A percentile compares a stretch with the other conserved stretches of the same genome.
These are phyloP conservation scores for Drosophila mimica DNA, from an alignment of 2,888 invertebrate species.

Conservation along the genomic window DNA sequence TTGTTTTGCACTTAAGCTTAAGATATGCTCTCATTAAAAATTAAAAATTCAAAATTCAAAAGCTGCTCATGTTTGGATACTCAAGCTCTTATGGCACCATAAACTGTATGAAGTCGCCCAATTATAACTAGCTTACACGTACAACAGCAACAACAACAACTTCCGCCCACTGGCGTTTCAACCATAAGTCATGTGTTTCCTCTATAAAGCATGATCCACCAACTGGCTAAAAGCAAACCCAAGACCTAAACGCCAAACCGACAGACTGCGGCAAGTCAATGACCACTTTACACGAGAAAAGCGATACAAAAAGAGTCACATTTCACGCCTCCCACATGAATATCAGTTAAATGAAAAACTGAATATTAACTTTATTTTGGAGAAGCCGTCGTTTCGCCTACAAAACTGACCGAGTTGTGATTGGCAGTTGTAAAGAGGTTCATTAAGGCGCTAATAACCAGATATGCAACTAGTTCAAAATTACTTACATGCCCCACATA, in stretches of 20 bases:
- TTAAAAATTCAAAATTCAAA: slow-evolving; percentile 2
- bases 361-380: slow-evolving; percentile 41
- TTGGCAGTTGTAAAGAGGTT: slow-evolving; percentile 71
- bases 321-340: slow-evolving; percentile 70
- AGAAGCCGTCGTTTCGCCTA: slow-evolving; percentile 16
- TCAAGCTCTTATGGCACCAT: not conserved
- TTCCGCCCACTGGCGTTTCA: slow-evolving; percentile 25
- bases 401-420: slow-evolving; percentile 42
- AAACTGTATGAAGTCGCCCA: slow-evolving; percentile 7
- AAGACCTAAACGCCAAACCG: slow-evolving; percentile 15
- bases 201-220: slow-evolving; percentile 43
- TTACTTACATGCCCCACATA: slow-evolving; percentile 8
- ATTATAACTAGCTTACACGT: slow-evolving; percentile 21
- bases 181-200: slow-evolving; percentile 41
- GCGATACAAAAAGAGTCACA: slow-evolving; percentile 30
- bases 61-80: slow-evolving; percentile 1
- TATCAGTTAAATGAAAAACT: slow-evolving; percentile 35
- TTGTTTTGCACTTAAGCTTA: not conserved
- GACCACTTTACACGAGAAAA: slow-evolving; percentile 44
- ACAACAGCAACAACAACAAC: not conserved
- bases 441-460: slow-evolving; percentile 70
- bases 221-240: slow-evolving; percentile 17
- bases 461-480: slow-evolving; percentile 52
- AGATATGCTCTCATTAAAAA: not conserved
- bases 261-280: slow-evolving; percentile 31